Evolutionary conservation across 2,888 invertebrate genomes (phyloP).

Genomic region (Rhamphomyia laevipes): DNA sequence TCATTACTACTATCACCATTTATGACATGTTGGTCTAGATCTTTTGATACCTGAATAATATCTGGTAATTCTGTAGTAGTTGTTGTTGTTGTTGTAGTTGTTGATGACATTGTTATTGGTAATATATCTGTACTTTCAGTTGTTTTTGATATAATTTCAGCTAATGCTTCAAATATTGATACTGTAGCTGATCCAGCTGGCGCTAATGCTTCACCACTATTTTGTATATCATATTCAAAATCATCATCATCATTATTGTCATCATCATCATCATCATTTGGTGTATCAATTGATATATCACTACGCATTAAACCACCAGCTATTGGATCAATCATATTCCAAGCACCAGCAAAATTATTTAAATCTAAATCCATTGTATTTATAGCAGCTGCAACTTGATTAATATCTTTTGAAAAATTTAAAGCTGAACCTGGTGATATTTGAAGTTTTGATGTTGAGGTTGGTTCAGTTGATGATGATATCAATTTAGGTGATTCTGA

Average conservation of each 20-base stretch:
- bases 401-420: neutral
- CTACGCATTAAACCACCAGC: slow-evolving; percentile 19
- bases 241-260: neutral
- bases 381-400: neutral
- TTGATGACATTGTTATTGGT: slow-evolving; percentile 16
- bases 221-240: neutral
- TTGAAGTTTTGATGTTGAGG: slow-evolving; percentile 1
- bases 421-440: slow-evolving; percentile 4
- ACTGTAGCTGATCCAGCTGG: slow-evolving; percentile 31
- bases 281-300: slow-evolving; percentile 43
- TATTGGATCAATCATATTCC: slow-evolving; percentile 20
- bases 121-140: slow-evolving; percentile 19
- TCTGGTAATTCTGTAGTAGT: slow-evolving; percentile 19
- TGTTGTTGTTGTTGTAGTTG: slow-evolving; percentile 19
- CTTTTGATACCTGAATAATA: slow-evolving; percentile 19
- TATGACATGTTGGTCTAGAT: too few relatives aligned
- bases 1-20: too few relatives aligned
- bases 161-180: slow-evolving; percentile 47
- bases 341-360: slow-evolving; percentile 11
- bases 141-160: slow-evolving; percentile 40
- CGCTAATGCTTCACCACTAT: neutral
- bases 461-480: slow-evolving; percentile 1
- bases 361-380: neutral
- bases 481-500: too few relatives aligned
- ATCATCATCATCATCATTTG: slow-evolving; percentile 33